Percentiles rank a stretch among this genome's conserved stretches.
Evolutionary conservation across 2,113 vertebrate genomes (phyloP).

Genomic region (Ornithorhynchus anatinus): DNA sequence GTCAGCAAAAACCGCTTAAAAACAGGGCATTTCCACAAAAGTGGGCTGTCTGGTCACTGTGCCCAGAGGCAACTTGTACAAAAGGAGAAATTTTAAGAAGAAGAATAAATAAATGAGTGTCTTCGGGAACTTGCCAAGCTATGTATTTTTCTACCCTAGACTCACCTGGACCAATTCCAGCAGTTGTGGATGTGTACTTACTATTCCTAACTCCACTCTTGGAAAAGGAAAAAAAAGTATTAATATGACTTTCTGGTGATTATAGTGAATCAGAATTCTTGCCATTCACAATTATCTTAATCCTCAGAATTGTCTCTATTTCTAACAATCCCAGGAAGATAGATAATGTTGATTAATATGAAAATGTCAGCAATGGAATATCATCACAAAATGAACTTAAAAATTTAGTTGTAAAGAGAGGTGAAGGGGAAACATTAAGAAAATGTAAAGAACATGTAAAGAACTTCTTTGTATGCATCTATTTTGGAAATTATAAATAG

Average conservation of each 20-base stretch:
- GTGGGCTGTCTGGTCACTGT: not conserved
- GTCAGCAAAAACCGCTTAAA: not conserved
- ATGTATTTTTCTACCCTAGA: not conserved
- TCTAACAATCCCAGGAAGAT: constrained; percentile 61
- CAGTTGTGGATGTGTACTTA: not conserved
- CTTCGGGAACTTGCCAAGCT: not conserved
- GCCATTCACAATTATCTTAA: constrained; percentile 58
- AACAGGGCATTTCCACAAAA: not conserved
- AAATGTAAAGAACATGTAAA: too few species aligned
- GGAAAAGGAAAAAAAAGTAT: constrained; percentile 11
- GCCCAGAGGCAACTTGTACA: not conserved
- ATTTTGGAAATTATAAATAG: not conserved
- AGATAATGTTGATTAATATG: constrained; percentile 64
- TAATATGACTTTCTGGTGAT: constrained; percentile 52
- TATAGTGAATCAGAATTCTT: constrained; percentile 64
- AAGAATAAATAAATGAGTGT: too few species aligned
- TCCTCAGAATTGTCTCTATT: constrained; percentile 64
- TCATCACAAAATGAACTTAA: constrained; percentile 51
- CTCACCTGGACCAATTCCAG: not conserved
- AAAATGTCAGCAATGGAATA: constrained; percentile 66
- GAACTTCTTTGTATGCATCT: too few species aligned
- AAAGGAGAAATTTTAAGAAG: not conserved
- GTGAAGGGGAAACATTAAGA: too few species aligned
- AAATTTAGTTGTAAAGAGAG: too few species aligned
- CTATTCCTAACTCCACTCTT: constrained; percentile 17